Conservation (phyloP, 1,140 invertebrate species). For the Pseudoatta argentina region DNA sequence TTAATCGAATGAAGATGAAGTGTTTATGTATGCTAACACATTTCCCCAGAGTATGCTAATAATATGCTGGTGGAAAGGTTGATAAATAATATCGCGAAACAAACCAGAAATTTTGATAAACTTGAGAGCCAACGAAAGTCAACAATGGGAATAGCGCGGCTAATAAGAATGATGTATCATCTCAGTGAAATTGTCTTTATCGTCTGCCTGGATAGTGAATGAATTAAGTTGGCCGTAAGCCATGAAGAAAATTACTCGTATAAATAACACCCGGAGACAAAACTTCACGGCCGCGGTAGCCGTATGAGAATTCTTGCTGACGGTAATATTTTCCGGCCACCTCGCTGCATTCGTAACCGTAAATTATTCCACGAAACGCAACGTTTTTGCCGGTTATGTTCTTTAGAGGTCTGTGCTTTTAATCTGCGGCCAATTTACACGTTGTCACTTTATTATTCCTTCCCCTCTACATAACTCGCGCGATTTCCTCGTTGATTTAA, state of each 20-base stretch:
- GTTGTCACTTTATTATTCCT: constrained; percentile 44
- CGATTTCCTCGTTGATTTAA: constrained; percentile 16
- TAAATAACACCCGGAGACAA: constrained; percentile 69
- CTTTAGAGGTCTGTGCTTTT: constrained; percentile 39
- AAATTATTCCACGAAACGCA: constrained; percentile 53
- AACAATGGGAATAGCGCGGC: constrained; percentile 25
- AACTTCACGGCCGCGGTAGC: constrained; percentile 54
- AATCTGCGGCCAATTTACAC: constrained; percentile 56
- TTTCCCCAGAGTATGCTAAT: constrained; percentile 4
- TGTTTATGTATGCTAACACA: constrained; percentile 9
- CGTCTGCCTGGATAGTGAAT: constrained; percentile 67
- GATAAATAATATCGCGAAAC: constrained; percentile 21
- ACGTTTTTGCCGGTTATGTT: constrained; percentile 40
- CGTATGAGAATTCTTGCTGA: constrained; percentile 61
- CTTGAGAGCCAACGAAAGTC: constrained; percentile 13
- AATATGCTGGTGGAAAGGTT: not conserved
- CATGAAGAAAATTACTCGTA: constrained; percentile 72
- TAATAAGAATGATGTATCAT: constrained; percentile 71
- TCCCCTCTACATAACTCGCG: not conserved
- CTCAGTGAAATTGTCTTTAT: constrained; percentile 67
- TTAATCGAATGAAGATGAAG: constrained; percentile 42
- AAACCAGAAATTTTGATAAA: constrained; percentile 48
- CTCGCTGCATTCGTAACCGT: constrained; percentile 49
- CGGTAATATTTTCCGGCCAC: constrained; percentile 52
- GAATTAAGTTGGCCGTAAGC: constrained; percentile 72